These are phyloP conservation scores for Lagodon rhomboides DNA, from an alignment of 2,797 vertebrate genomes.

Conservation along the genomic window DNA sequence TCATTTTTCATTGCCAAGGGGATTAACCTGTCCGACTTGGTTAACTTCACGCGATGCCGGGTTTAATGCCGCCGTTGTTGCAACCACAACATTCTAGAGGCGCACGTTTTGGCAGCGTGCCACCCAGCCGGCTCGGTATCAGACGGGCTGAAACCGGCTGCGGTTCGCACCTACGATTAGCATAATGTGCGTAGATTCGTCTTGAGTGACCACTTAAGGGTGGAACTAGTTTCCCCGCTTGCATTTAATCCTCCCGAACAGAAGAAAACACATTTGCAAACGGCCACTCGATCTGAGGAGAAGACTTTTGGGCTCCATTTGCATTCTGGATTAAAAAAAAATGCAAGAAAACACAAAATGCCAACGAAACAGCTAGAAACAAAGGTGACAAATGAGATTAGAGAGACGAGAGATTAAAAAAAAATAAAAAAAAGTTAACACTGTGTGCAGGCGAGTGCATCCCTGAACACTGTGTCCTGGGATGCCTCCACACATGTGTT, in stretches of 20 bases:
- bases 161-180: not conserved
- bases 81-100: conserved; percentile 17
- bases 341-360: not conserved
- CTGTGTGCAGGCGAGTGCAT: not conserved
- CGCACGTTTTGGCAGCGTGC: conserved; percentile 1
- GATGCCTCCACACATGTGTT: conserved; percentile 13
- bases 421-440: not conserved
- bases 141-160: not conserved
- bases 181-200: not conserved
- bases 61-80: conserved; percentile 7
- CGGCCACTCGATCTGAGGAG: not conserved
- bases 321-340: not conserved
- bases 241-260: not conserved
- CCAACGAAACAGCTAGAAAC: not conserved
- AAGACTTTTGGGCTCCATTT: not conserved
- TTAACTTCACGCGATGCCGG: conserved; percentile 35
- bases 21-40: conserved; percentile 66
- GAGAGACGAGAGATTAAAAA: not conserved
- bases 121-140: not conserved
- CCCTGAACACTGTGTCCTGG: not conserved
- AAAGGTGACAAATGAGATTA: not conserved
- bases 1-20: conserved; percentile 49
- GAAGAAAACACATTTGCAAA: not conserved
- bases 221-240: not conserved
- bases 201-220: not conserved